Base-by-base conservation (phyloP, 2,113 vertebrate genomes). In the Neotragus pygmaeus region DNA sequence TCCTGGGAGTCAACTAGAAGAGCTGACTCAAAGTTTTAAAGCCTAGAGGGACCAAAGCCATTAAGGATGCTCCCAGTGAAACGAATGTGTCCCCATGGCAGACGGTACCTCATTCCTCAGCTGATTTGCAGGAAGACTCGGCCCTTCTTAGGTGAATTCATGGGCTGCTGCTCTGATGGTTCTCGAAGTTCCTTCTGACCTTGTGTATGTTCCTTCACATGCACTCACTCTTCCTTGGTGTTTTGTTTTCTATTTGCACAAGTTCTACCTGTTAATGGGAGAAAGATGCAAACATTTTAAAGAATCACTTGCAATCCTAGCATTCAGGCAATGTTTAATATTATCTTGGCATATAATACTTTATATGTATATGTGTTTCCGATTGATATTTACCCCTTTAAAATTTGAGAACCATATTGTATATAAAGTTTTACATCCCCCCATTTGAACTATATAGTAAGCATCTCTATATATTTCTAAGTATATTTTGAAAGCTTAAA, bases 371-470 rank as follows among this genome's bases (percentile, higher is more conserved):
- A 6, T 51, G 3, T 57, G 25, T 43, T 92, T 78, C 39, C 28
- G 5, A 82, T 62, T 91, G 91, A 49, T n/a, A 88, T 73, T 91
- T 84, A 73, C 7, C 14, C 1, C 19, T 66, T 81, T 6, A 81
- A 75, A 90, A 55, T 62, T 13, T 10, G 36, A 47, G 75, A 15
- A 60, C 33, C 23, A 53, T 51, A 45, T 27, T 64, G 0, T 25
- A 77, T 43, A 45, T 80, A 4, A 53, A 43, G 60, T 57, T 94
- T 96, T 83, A 33, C 36, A 58, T 83, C 5, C 17, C 45, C 55
- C 87, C 83, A 81, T 94, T 30, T 78, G 75, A 96, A 90, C 55
- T 82, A 6, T 45, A 36, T 84, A 53, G 39, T 58, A 30, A 64
- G 21, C 51, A 84, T 53, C 21, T 83, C 10, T 62, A 19, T 15